Base-by-base conservation (phyloP, 2,888 invertebrate genomes). In the Patella caerulea region DNA sequence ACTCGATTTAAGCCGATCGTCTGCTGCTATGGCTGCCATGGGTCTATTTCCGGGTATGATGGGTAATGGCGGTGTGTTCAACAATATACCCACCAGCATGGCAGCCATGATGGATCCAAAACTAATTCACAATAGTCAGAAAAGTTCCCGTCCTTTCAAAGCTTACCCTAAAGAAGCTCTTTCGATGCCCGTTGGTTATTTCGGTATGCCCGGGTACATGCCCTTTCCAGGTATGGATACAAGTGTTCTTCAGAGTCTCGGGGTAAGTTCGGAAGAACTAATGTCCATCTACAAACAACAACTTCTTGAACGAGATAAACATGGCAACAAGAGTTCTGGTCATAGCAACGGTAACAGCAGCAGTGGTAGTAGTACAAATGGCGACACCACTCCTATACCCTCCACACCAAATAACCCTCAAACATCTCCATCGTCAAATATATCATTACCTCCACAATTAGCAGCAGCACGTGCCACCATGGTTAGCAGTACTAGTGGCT, bases 121-220 rank as follows among this genome's bases (percentile, higher is more conserved):
- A 72, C 54, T 24, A n/a, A 52, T 72, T 19, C 55, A 15, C 53
- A 74, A 77, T 69, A 78, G 81, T 53, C 65, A 78, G 45, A 88
- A 86, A 74, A 83, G 80, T 17, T 86, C 86, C 74, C 88, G 92
- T 76, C 92, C 91, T 17, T 92, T 92, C 82, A 91, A 91, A 82
- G 95, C 95, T 0, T 95, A 95, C 87, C 95, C 95, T 0, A 94
- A 94, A 82, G 94, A 95, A 88, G 94, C 95, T 0, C 87, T 95
- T 45, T 92, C 94, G 70, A 89, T 96, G 78, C 88, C 90, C 2
- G 88, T 94, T 82, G 90, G 93, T n/a, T 86, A 89, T 72, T 89
- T 89, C 82, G 89, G 85, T 29, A 74, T 86, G 70, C 87, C 89
- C 53, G 85, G 87, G 74, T 76, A 86, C 73, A 81, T 84, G 65